Evolutionary conservation across 2,888 invertebrate species (phyloP).

Genomic region (Eupelmus urozonus): DNA sequence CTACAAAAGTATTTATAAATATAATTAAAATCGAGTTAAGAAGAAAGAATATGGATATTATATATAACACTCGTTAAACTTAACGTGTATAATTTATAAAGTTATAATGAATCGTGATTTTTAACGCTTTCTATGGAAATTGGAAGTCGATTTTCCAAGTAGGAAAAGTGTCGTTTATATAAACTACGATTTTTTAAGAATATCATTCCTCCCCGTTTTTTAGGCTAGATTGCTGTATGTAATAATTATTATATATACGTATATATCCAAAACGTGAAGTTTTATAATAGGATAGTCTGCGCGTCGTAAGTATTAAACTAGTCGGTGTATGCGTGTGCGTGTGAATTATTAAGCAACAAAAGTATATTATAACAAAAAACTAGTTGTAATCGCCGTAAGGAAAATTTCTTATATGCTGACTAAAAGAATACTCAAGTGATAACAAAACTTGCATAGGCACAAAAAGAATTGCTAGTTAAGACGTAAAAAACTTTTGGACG

Average conservation of each 20-base stretch:
- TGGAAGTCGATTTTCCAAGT: conserved; percentile 10
- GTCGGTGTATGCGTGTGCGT: conserved; percentile 31
- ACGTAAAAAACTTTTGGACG: conserved; percentile 40
- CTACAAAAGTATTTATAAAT: conserved; percentile 63
- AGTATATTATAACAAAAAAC: conserved; percentile 11
- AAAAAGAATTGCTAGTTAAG: conserved; percentile 72
- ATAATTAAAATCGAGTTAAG: conserved; percentile 21
- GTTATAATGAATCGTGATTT: conserved; percentile 44
- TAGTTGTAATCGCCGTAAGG: conserved; percentile 24
- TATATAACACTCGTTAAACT: conserved; percentile 23
- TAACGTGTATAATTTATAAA: conserved; percentile 48
- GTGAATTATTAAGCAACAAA: conserved; percentile 20
- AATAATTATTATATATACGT: conserved; percentile 7
- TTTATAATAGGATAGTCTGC: conserved; percentile 42
- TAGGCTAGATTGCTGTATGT: conserved; percentile 20
- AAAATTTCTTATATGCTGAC: conserved; percentile 40
- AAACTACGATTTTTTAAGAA: conserved; percentile 14
- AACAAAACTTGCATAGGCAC: conserved; percentile 67
- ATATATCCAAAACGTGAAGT: conserved; percentile 21
- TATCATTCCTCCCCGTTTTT: conserved; percentile 14
- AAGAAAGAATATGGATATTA: conserved; percentile 20
- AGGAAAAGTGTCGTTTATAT: conserved; percentile 10
- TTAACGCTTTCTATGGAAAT: conserved; percentile 44
- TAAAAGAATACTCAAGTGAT: conserved; percentile 51
- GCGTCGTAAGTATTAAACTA: conserved; percentile 22